These are phyloP conservation scores for Punctoribates punctum DNA, from an alignment of 2,888 invertebrate species.

Conservation along the genomic window DNA sequence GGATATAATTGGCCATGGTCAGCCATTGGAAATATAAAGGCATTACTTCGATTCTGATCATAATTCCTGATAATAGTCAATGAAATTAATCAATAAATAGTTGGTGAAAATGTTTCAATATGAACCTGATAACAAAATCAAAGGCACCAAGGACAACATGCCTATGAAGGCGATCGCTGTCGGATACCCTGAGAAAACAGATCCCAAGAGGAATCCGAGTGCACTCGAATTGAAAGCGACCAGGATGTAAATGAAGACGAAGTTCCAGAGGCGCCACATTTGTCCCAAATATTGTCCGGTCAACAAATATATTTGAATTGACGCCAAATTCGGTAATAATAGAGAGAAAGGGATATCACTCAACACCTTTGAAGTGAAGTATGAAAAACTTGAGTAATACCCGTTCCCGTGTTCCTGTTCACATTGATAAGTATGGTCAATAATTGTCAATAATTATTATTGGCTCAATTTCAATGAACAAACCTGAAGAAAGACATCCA, in stretches of 20 bases:
- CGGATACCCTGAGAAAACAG: conserved; percentile 52
- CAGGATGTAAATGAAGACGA: conserved; percentile 60
- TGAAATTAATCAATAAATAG: neutral
- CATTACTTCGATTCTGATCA: conserved; percentile 1
- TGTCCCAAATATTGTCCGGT: conserved; percentile 77
- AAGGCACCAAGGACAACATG: conserved; percentile 90
- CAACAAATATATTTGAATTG: conserved; percentile 67
- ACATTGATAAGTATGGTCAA: too few relatives aligned
- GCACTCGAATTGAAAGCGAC: conserved; percentile 88
- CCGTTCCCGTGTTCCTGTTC: conserved; percentile 80
- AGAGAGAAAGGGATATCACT: conserved; percentile 69
- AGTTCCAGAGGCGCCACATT: conserved; percentile 56
- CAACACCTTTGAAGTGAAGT: conserved; percentile 71
- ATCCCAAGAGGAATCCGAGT: conserved; percentile 84
- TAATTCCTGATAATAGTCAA: neutral
- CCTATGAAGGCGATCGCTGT: conserved; percentile 93
- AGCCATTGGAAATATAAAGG: neutral
- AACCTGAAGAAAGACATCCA: conserved; percentile 9
- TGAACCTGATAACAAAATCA: conserved; percentile 82
- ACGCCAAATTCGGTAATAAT: neutral
- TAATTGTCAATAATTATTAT: neutral
- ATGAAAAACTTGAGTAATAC: conserved; percentile 81
- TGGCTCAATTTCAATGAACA: neutral
- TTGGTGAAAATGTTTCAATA: neutral
- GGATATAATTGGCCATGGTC: conserved; percentile 63